Evolutionary conservation across 2,888 invertebrate species (phyloP), one percentile per base, ranked within the genome.

Genomic region (Matsumyia berberina): DNA sequence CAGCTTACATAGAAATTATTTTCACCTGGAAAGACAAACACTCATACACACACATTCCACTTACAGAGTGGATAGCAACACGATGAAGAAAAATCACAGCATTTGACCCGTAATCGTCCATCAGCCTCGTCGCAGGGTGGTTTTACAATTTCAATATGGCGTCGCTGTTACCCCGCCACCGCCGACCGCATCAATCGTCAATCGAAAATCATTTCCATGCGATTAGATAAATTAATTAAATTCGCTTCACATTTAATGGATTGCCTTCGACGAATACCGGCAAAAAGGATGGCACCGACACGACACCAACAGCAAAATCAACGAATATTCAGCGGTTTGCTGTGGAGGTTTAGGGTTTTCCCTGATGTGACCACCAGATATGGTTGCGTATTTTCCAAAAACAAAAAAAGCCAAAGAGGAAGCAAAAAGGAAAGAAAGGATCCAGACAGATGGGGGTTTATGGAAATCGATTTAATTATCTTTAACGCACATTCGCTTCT

Each of bases 201-300:
- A 66, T 74, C 74, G 62, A 53, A 55, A 62, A 74, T 69, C 74
- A 74, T 74, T 80, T 80, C 80, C 80, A 74, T 80, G 69, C 80
- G 80, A 80, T 80, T 80, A 80, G 74, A 80, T 62, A 80, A 55
- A 69, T 74, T 62, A 62, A 69, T 80, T 72, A 78, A 78, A 67
- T 58, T 67, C 58, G 51, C 49, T 57, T 76, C 49, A 39, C 58
- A 67, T 58, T 78, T 39, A 70, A 64, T 70, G 49, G 69, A 80
- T 74, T 74, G 55, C 67, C 62, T 62, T 49, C 11, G 19, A 74
- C 39, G 35, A 51, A 37, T 37, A 60, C 19, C 29, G n/a, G 15
- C n/a, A 44, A 33, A 60, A 42, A 42, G 58, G 24, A 67, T 67
- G n/a, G 15, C 15, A 37, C 1, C 12, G 9, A 15, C 49, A 60